Evolutionary conservation across 2,888 invertebrate genomes (phyloP), one percentile per base, ranked within the genome.

Genomic region (Elmis aenea): DNA sequence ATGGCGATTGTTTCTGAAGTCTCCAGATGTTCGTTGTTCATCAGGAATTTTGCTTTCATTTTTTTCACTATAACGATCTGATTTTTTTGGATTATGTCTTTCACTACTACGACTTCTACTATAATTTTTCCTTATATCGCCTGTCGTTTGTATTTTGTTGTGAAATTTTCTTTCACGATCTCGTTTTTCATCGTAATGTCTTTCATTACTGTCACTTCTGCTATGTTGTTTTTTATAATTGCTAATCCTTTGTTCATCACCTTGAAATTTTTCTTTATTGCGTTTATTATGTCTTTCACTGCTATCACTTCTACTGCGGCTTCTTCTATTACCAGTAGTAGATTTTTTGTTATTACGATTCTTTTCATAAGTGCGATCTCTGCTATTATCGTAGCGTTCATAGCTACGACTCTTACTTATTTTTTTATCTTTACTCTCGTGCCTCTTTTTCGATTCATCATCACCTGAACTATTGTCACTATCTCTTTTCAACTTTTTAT

Each of bases 261-360:
- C 2, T 21, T 21, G 8, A 5, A 9, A 21, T 2, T 9, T 21
- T 13, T 29, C 50, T 51, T 39, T 54, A 52, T 25, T 39, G 42
- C 15, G 30, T 22, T 42, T 33, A 29, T 43, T 40, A 21, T 52
- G 46, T 2, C 57, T 55, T 21, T 52, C 55, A 10, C 28, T 3
- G 3, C 15, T 5, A 2, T 32, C 23, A 13, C 16, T 39, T 13
- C 13, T 9, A 28, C 9, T 18, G 3, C 38, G 28, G 3, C 14
- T 13, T 25, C 12, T 13, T 37, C 26, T 33, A 12, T 38, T 13
- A 10, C 12, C 9, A 27, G 33, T 12, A 24, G 27, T 23, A 27
- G 34, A 15, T 36, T 20, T 16, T 29, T 24, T 11, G 30, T 26
- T 15, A 20, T 5, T 30, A n/a, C n/a, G n/a, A n/a, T 15, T 33